Conservation (phyloP, 1,140 invertebrate species). For the Atta cephalotes region DNA sequence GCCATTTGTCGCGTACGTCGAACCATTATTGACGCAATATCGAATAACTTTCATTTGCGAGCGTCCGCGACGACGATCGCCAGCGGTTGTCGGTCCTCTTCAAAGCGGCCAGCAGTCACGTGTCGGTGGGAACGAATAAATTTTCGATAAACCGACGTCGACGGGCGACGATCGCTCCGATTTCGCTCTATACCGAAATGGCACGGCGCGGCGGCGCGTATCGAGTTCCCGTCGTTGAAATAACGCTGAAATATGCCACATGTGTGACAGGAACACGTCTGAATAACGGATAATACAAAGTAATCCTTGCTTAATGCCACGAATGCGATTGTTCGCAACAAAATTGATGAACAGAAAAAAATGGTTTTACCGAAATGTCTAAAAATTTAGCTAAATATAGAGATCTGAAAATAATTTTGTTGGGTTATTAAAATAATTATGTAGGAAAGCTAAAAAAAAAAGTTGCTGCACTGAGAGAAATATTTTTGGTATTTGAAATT, state of each 20-base stretch:
- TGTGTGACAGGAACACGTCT: conserved; percentile 68
- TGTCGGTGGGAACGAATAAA: conserved; percentile 74
- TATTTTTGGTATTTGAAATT: too few species aligned
- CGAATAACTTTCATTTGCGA: conserved; percentile 75
- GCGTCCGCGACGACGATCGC: conserved; percentile 67
- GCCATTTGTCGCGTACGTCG: conserved; percentile 65
- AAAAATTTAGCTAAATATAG: too few species aligned
- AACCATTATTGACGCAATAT: conserved; percentile 74
- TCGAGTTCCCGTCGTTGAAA: conserved; percentile 75
- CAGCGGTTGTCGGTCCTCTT: conserved; percentile 66
- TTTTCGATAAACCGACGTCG: conserved; percentile 77
- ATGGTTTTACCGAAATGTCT: too few species aligned
- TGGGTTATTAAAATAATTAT: too few species aligned
- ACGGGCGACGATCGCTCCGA: conserved; percentile 73
- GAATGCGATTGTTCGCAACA: neutral
- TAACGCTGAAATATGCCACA: conserved; percentile 75
- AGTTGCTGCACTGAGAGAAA: too few species aligned
- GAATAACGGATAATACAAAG: conserved; percentile 64
- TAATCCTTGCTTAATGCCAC: conserved; percentile 57
- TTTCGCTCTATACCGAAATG: conserved; percentile 68
- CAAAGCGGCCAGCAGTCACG: conserved; percentile 71
- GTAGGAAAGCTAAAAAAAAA: too few species aligned
- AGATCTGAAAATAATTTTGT: too few species aligned
- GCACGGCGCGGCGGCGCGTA: conserved; percentile 70
- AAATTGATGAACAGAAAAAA: neutral